These are phyloP conservation scores for Buphagus erythrorhynchus DNA, from an alignment of 2,797 vertebrate genomes.

Conservation along the genomic window DNA sequence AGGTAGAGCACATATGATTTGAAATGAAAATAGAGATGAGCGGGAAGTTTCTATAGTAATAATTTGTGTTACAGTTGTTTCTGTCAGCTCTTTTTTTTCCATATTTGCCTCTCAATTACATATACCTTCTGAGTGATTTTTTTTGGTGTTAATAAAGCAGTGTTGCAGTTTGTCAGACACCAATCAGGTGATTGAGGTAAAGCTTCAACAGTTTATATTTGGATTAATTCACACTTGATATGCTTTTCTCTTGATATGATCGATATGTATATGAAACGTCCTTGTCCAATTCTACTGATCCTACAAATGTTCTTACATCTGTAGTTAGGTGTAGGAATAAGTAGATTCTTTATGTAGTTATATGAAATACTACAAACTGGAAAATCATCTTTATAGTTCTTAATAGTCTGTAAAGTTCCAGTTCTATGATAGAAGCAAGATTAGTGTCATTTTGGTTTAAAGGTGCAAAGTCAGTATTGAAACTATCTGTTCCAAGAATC, in stretches of 20 bases:
- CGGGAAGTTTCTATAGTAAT: conserved; percentile 1
- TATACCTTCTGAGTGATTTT: not conserved
- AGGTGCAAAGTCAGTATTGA: not conserved
- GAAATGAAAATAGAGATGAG: conserved; percentile 13
- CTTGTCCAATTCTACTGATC: not conserved
- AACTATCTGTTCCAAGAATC: not conserved
- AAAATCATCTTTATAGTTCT: not conserved
- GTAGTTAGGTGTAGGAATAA: not conserved
- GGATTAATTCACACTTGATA: not conserved
- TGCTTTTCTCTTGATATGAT: not conserved
- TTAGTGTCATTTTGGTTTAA: not conserved
- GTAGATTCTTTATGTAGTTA: not conserved
- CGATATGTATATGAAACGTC: not conserved
- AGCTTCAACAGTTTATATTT: not conserved
- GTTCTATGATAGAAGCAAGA: not conserved
- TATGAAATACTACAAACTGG: not conserved
- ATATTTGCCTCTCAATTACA: not conserved
- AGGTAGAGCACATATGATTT: not conserved
- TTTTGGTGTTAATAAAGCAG: not conserved
- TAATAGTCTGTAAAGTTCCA: not conserved
- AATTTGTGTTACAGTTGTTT: not conserved
- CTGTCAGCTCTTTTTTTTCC: not conserved
- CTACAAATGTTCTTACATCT: not conserved
- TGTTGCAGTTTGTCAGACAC: not conserved
- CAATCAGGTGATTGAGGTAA: not conserved